phyloP scores from a whole-genome alignment of 2,113 vertebrate species.

The Psettodes erumei region DNA sequence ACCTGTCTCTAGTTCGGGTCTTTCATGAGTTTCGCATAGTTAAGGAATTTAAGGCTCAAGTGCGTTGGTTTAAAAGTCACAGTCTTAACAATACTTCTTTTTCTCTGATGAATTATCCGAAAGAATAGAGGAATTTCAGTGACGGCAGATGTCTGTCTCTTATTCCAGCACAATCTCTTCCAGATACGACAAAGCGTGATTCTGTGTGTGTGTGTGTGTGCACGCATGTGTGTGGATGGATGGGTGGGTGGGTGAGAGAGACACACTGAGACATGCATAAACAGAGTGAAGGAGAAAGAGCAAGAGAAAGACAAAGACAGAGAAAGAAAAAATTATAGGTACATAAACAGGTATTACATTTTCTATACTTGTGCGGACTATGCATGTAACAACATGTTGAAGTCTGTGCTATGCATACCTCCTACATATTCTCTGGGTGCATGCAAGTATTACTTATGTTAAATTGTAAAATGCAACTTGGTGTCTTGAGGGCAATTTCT shows the following conservation, averaged over 20 bases:
- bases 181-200: neutral
- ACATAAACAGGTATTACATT: neutral
- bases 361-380: neutral
- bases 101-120: slow-evolving; percentile 22
- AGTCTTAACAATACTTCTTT: neutral
- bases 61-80: slow-evolving; percentile 5
- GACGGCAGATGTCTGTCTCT: slow-evolving; percentile 9
- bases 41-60: too few species aligned
- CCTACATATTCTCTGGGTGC: neutral
- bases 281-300: neutral
- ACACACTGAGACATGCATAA: neutral
- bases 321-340: too few species aligned
- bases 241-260: neutral
- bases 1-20: slow-evolving; percentile 18
- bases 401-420: neutral
- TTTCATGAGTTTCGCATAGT: neutral
- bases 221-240: neutral
- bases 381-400: neutral
- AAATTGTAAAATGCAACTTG: neutral
- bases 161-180: slow-evolving; percentile 18
- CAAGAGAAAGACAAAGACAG: too few species aligned
- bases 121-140: slow-evolving; percentile 32
- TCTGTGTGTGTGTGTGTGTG: neutral
- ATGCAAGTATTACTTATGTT: too few species aligned
- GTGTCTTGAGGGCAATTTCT: neutral